Conservation (phyloP, 1,140 invertebrate genomes). For the Conus ventricosus region DNA sequence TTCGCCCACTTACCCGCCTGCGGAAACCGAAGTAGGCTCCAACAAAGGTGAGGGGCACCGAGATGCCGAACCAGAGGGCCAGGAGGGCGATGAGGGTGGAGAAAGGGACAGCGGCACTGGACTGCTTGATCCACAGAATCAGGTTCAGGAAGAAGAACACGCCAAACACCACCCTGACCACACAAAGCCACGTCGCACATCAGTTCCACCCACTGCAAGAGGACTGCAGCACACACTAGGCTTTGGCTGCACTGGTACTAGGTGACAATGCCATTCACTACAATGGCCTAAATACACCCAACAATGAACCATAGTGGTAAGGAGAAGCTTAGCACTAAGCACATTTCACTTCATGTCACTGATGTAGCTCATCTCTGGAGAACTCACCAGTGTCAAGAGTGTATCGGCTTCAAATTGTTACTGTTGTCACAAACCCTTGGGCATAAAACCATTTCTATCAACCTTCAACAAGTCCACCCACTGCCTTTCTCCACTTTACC, state of each 20-base stretch:
- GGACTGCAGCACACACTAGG: neutral
- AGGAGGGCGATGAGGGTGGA: slow-evolving; percentile 97
- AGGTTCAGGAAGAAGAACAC: slow-evolving; percentile 98
- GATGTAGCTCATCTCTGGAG: no score
- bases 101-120: slow-evolving; percentile 97
- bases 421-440: no score
- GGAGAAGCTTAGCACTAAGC: no score
- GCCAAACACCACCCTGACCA: slow-evolving; percentile 90
- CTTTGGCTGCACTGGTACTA: neutral
- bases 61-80: slow-evolving; percentile 98
- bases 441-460: no score
- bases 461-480: no score
- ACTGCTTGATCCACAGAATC: slow-evolving; percentile 94
- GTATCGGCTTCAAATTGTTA: no score
- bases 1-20: slow-evolving; percentile 85
- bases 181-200: slow-evolving; percentile 9
- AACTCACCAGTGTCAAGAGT: no score
- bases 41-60: slow-evolving; percentile 96
- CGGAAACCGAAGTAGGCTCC: slow-evolving; percentile 99
- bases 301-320: no score
- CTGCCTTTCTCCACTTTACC: no score
- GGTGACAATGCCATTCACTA: neutral
- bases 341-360: no score
- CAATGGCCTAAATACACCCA: no score
- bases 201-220: neutral